Conservation (phyloP, 2,888 invertebrate genomes). For the Ochropleura leucogaster region DNA sequence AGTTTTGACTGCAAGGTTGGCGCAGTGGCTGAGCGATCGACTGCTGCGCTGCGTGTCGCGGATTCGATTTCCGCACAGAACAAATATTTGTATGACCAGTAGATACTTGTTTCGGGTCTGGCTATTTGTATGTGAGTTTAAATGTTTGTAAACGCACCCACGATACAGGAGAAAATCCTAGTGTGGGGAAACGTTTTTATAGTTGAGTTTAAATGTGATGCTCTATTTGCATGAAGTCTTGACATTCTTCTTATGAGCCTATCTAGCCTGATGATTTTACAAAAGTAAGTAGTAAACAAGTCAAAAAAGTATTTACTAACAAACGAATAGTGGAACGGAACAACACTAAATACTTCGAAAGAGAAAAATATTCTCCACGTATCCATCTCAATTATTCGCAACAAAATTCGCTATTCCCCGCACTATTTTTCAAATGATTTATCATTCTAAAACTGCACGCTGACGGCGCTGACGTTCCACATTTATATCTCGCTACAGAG, state of each 20-base stretch:
- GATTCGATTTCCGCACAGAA: too few species aligned
- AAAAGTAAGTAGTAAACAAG: neutral
- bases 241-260: neutral
- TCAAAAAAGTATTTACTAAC: neutral
- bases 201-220: neutral
- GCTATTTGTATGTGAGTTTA: too few species aligned
- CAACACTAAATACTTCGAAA: neutral
- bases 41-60: too few species aligned
- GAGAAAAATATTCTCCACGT: too few species aligned
- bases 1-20: neutral
- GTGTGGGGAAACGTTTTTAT: too few species aligned
- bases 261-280: neutral
- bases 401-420: neutral
- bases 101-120: too few species aligned
- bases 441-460: conserved; percentile 45
- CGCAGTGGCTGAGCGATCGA: too few species aligned
- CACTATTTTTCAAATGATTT: conserved; percentile 38
- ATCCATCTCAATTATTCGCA: conserved; percentile 15
- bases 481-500: conserved; percentile 30
- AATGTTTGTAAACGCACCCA: too few species aligned
- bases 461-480: conserved; percentile 51
- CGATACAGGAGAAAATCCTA: too few species aligned
- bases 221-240: neutral
- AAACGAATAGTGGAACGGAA: neutral
- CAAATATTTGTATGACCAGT: too few species aligned